Conservation (phyloP, 1,140 invertebrate genomes). For the Aphis gossypii region DNA sequence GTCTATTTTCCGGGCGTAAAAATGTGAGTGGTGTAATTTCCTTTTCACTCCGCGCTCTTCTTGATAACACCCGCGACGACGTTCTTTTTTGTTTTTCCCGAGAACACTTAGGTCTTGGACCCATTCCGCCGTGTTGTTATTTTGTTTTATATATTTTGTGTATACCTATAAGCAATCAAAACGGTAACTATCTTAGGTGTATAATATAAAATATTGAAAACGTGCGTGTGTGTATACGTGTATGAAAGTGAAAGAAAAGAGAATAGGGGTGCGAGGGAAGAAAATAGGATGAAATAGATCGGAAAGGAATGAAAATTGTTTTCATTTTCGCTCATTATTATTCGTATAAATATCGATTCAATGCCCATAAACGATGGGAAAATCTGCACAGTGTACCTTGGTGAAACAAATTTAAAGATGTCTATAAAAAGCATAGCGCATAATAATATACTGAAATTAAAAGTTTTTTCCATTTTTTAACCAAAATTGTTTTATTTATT, state of each 20-base stretch:
- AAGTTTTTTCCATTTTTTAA: neutral
- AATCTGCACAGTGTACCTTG: neutral
- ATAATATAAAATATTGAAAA: neutral
- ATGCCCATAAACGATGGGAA: conserved; percentile 1
- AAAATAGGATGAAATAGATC: neutral
- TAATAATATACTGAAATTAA: neutral
- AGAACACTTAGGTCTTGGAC: neutral
- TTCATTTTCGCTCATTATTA: conserved; percentile 6
- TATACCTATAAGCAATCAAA: neutral
- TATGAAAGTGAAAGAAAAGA: neutral
- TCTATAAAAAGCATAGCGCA: neutral
- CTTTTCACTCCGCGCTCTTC: neutral
- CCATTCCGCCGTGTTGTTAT: neutral
- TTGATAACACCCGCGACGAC: neutral
- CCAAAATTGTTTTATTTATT: neutral
- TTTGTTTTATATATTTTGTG: neutral
- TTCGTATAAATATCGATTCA: neutral
- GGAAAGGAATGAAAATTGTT: neutral
- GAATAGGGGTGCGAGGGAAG: neutral
- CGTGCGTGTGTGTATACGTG: neutral
- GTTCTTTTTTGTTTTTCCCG: neutral
- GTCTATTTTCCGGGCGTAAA: conserved; percentile 23
- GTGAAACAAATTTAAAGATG: neutral
- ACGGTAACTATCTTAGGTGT: neutral
- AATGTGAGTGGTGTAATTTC: conserved; percentile 35